Conservation (phyloP, 1,140 invertebrate genomes). For the Antheraea pernyi region DNA sequence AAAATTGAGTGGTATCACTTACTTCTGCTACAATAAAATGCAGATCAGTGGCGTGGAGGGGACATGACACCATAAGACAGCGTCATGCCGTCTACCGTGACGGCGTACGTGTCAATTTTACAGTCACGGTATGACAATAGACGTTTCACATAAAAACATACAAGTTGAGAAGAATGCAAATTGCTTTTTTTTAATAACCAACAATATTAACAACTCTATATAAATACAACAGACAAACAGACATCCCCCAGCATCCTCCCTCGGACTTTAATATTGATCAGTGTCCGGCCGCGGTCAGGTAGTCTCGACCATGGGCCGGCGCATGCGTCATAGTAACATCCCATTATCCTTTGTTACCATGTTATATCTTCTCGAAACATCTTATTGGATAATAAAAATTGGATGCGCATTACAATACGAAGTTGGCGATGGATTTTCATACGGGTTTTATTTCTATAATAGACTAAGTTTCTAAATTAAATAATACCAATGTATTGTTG, state of each 20-base stretch:
- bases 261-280: slow-evolving; percentile 79
- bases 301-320: slow-evolving; percentile 58
- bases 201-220: slow-evolving; percentile 45
- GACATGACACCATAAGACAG: too few relatives aligned
- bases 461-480: too few relatives aligned
- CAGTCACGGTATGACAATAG: too few relatives aligned
- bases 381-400: slow-evolving; percentile 36
- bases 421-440: neutral
- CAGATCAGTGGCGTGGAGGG: too few relatives aligned
- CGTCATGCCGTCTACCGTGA: too few relatives aligned
- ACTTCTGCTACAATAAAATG: too few relatives aligned
- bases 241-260: slow-evolving; percentile 74
- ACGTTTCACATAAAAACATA: too few relatives aligned
- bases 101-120: too few relatives aligned
- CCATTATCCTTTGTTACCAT: slow-evolving; percentile 7
- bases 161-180: too few relatives aligned
- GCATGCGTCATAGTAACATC: slow-evolving; percentile 55
- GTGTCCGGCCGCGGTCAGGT: slow-evolving; percentile 77
- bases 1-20: too few relatives aligned
- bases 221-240: slow-evolving; percentile 70
- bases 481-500: too few relatives aligned
- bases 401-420: neutral
- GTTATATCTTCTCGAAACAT: slow-evolving; percentile 20
- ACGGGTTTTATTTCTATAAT: neutral
- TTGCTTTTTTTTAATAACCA: too few relatives aligned